These are phyloP conservation scores for Agrochola macilenta DNA, from an alignment of 2,888 invertebrate genomes.

Conservation along the genomic window DNA sequence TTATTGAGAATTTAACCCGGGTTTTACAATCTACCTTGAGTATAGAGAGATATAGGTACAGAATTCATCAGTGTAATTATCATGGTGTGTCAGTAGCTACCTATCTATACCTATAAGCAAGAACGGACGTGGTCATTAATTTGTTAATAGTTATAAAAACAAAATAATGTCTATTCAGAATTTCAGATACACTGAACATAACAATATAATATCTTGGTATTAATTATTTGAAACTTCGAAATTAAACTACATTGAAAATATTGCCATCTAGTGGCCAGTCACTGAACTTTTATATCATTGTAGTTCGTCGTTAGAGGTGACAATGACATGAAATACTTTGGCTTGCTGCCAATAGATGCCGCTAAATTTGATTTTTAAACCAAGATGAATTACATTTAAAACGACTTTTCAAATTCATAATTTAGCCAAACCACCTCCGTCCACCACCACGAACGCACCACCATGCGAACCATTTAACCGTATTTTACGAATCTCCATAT, in stretches of 20 bases:
- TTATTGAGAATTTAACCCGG: not conserved
- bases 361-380: no score
- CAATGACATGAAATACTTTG: not conserved
- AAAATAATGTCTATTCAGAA: no score
- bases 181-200: not conserved
- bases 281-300: not conserved
- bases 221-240: not conserved
- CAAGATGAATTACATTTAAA: no score
- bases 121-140: not conserved
- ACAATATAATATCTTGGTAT: not conserved
- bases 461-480: no score
- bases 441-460: no score
- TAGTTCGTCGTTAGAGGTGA: not conserved
- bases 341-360: not conserved
- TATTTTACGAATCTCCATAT: no score
- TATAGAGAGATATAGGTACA: no score
- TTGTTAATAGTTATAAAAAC: no score
- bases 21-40: not conserved
- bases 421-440: no score
- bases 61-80: not conserved
- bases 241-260: not conserved
- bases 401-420: no score
- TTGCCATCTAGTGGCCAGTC: conserved; percentile 25
- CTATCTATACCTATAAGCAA: not conserved
- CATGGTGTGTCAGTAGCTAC: not conserved